These are phyloP conservation scores for Andricus curvator DNA, from an alignment of 2,888 invertebrate genomes.

Conservation along the genomic window DNA sequence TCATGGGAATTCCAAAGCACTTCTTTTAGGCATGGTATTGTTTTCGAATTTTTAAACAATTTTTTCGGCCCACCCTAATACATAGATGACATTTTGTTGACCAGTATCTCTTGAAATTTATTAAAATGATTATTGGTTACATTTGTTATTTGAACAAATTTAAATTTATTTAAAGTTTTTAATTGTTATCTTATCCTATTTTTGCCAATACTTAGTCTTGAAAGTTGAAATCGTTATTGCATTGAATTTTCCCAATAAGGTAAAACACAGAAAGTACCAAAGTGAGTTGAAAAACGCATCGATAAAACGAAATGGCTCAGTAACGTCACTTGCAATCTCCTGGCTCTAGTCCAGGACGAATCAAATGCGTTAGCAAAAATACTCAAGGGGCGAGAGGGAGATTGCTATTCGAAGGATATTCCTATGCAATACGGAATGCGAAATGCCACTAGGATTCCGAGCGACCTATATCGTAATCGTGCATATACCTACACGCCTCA, in stretches of 20 bases:
- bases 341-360: conserved; percentile 61
- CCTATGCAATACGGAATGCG: conserved; percentile 51
- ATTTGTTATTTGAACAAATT: too few species aligned
- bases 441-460: conserved; percentile 55
- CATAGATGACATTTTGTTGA: too few species aligned
- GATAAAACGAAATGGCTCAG: conserved; percentile 60
- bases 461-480: conserved; percentile 63
- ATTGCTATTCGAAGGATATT: conserved; percentile 56
- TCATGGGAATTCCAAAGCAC: too few species aligned
- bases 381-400: conserved; percentile 50
- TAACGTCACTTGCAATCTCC: conserved; percentile 58
- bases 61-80: too few species aligned
- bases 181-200: too few species aligned
- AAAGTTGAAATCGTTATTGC: background rate
- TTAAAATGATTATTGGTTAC: too few species aligned
- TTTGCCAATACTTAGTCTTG: background rate
- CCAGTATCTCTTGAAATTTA: too few species aligned
- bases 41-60: too few species aligned
- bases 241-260: background rate
- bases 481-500: conserved; percentile 66
- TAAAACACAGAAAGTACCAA: conserved; percentile 16
- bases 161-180: too few species aligned
- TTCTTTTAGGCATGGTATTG: too few species aligned
- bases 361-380: conserved; percentile 52
- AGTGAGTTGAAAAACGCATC: conserved; percentile 53